Evolutionary conservation across 2,113 vertebrate genomes (phyloP), one percentile per base, ranked within the genome.

Genomic region (Otocyon megalotis): DNA sequence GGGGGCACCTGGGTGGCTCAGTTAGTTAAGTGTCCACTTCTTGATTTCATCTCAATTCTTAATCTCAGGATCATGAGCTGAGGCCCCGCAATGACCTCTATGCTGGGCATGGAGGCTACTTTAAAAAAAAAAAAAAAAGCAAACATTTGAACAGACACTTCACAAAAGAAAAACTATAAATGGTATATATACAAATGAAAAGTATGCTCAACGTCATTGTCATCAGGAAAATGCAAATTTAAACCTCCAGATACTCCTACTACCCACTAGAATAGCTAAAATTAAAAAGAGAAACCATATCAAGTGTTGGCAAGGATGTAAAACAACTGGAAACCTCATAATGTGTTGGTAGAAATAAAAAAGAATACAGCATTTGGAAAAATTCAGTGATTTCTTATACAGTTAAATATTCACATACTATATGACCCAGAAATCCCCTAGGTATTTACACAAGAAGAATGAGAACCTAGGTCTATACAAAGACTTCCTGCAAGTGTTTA

Each of bases 101-200:
- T 8, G 19, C 8, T 69, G 67, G 67, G 32, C 32, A 35, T 69
- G 32, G n/a, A 3, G 32, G 15, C 15, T n/a, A 69, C 32, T n/a
- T 69, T 3, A 54, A 4, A n/a, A n/a, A 69, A 69, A 69, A n/a
- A 86, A 74, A 86, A 69, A 72, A n/a, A 90, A 30, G 9, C 26
- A 90, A 88, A 74, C 74, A 12, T 63, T 62, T 60, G 67, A 94
- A 90, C 8, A 58, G 67, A 87, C 7, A 60, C 5, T 58, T 89
- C 48, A 63, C 56, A 80, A 82, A 76, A 65, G 72, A 58, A 17
- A 5, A 95, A 92, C 79, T 56, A 6, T 20, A 83, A 90, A 53
- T 93, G 12, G 22, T 2, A 90, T 93, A 80, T 58, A 76, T 56
- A 11, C 63, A 97, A 88, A 84, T 90, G 37, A 84, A 94, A 96